Conservation (phyloP, 2,888 invertebrate genomes). For the Uropetala carovei region DNA sequence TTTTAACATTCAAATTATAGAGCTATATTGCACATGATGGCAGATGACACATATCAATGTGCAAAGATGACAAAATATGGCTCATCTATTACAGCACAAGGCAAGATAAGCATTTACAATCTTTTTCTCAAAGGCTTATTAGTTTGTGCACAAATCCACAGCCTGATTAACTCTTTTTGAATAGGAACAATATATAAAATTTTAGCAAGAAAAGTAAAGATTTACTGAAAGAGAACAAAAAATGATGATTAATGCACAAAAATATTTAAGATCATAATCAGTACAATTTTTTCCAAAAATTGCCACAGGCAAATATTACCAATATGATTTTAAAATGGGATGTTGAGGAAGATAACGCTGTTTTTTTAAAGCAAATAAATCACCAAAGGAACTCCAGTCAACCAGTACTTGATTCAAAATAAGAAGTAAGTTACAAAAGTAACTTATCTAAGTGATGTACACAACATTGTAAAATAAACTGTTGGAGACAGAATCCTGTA, state of each 20-base stretch:
- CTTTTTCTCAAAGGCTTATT: not conserved
- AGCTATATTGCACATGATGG: no score
- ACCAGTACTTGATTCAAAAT: not conserved
- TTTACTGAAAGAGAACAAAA: not conserved
- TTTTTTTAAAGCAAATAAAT: not conserved
- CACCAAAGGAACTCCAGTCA: not conserved
- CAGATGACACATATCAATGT: no score
- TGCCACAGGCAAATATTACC: not conserved
- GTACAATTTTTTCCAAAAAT: no score
- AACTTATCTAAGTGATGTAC: not conserved
- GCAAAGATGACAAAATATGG: no score
- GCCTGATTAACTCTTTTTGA: not conserved
- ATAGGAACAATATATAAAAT: not conserved
- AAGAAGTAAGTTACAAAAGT: not conserved
- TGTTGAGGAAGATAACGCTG: not conserved
- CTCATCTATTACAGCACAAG: not conserved
- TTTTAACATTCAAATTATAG: not conserved
- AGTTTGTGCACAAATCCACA: not conserved
- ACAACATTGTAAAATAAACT: not conserved
- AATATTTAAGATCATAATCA: no score
- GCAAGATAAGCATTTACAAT: conserved; percentile 1
- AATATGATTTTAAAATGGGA: not conserved
- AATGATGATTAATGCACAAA: not conserved
- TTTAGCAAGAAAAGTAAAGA: not conserved
- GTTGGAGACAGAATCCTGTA: not conserved